Evolutionary conservation across 2,888 invertebrate species (phyloP), one percentile per base, ranked within the genome.

Genomic region (Caenorhabditis sp.): DNA sequence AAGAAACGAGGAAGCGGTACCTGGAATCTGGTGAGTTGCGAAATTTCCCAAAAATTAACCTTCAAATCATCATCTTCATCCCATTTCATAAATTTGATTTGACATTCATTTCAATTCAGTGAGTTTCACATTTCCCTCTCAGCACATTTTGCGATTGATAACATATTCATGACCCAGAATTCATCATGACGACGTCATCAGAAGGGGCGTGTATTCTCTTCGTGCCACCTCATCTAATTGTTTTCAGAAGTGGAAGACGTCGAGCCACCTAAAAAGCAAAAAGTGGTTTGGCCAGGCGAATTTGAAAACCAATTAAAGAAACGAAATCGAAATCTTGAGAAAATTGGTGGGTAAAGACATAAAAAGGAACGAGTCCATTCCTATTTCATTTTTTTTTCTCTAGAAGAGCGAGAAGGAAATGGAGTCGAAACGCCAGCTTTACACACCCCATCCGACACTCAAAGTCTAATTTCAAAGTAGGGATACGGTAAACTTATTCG

Each of bases 241-340:
- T 66, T 81, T 81, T 28, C 47, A 82, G 82, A 77, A 47, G 49
- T 61, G 12, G 61, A 61, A 24, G 72, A 77, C 7, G 26, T 59
- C 49, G 77, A 77, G 26, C 35, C 77, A 58, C 64, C 77, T 28
- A 74, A 73, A 63, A 66, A 58, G 16, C 51, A 59, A 14, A 73
- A 54, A 59, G 73, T 77, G 28, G 61, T 77, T 12, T 82, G 82
- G 82, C 82, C 82, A 0, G 82, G 82, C 0, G 77, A 82, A 74
- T 82, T 82, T 19, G 77, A 82, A 49, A 64, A 82, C 47, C 82
- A 82, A 73, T 69, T 82, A 31, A 73, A 22, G 38, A 73, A 77
- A 49, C 72, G 73, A 44, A 68, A 77, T 19, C 59, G 69, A 49
- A 82, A 77, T 35, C 59, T 72, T 31, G 56, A 41, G 56, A 59